Conservation (phyloP, 1,140 invertebrate genomes). For the Drosophila kurseongensis region DNA sequence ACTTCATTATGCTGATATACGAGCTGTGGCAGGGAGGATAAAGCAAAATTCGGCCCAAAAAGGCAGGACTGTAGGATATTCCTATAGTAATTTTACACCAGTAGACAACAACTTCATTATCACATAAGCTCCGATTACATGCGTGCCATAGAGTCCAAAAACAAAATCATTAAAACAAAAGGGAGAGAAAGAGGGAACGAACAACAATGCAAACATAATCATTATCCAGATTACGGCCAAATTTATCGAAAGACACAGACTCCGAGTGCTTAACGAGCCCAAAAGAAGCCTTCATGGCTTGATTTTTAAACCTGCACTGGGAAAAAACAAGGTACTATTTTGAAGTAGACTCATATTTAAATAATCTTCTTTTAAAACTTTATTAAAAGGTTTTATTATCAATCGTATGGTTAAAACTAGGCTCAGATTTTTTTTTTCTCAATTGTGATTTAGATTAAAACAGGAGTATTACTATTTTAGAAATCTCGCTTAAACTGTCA, state of each 20-base stretch:
- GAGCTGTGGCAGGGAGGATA: conserved; percentile 17
- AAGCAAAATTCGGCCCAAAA: conserved; percentile 11
- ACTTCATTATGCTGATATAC: conserved; percentile 61
- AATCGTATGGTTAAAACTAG: too few relatives aligned
- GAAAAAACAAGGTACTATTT: not conserved
- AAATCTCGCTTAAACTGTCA: too few relatives aligned
- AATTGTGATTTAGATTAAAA: too few relatives aligned
- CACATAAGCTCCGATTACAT: conserved; percentile 38
- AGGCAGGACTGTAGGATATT: conserved; percentile 1
- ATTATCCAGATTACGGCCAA: conserved; percentile 62
- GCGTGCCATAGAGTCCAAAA: conserved; percentile 3
- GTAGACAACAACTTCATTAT: conserved; percentile 45
- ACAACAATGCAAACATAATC: conserved; percentile 62
- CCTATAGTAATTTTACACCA: conserved; percentile 33
- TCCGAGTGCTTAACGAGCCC: conserved; percentile 56
- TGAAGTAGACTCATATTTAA: too few relatives aligned
- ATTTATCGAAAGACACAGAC: conserved; percentile 44
- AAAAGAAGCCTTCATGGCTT: conserved; percentile 31
- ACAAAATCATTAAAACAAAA: conserved; percentile 38
- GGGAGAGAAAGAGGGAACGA: conserved; percentile 11
- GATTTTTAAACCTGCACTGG: conserved; percentile 24
- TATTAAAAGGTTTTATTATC: too few relatives aligned
- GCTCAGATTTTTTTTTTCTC: too few relatives aligned
- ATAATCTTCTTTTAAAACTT: too few relatives aligned
- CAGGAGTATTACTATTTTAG: too few relatives aligned